Conservation (phyloP, 53 echinoderm and acorn worm genomes). For the Stichopus horrens region DNA sequence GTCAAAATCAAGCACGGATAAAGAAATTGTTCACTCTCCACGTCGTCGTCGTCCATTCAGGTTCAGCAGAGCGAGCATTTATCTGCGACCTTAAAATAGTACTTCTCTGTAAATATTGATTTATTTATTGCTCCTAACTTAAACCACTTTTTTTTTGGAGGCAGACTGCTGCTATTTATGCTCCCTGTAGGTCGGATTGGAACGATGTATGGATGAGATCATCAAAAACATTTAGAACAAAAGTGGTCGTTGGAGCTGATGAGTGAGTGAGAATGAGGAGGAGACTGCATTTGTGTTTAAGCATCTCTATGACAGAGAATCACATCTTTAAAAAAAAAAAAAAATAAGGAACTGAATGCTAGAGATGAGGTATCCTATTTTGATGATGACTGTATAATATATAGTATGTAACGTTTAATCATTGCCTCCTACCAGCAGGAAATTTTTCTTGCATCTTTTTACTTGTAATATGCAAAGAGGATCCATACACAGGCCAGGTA, state of each 20-base stretch:
- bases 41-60: slow-evolving; percentile 1
- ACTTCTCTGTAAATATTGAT: slow-evolving; percentile 32
- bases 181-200: neutral
- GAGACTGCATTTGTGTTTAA: neutral
- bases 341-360: neutral
- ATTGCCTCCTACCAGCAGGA: too few relatives aligned
- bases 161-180: slow-evolving; percentile 31
- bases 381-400: too few relatives aligned
- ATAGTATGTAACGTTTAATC: too few relatives aligned
- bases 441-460: too few relatives aligned
- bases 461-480: too few relatives aligned
- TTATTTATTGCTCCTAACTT: slow-evolving; percentile 31
- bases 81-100: slow-evolving; percentile 34
- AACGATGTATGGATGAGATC: slow-evolving; percentile 4
- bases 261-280: neutral
- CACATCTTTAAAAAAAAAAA: neutral
- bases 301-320: neutral
- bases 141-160: neutral
- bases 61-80: slow-evolving; percentile 11
- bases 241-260: neutral
- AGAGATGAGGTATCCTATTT: too few relatives aligned
- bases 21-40: slow-evolving; percentile 15
- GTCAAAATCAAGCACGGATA: slow-evolving; percentile 8
- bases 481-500: too few relatives aligned
- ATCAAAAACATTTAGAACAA: neutral